Evolutionary conservation across 2,888 invertebrate species (phyloP), one percentile per base, ranked within the genome.

Genomic region (Spisula subtruncata): DNA sequence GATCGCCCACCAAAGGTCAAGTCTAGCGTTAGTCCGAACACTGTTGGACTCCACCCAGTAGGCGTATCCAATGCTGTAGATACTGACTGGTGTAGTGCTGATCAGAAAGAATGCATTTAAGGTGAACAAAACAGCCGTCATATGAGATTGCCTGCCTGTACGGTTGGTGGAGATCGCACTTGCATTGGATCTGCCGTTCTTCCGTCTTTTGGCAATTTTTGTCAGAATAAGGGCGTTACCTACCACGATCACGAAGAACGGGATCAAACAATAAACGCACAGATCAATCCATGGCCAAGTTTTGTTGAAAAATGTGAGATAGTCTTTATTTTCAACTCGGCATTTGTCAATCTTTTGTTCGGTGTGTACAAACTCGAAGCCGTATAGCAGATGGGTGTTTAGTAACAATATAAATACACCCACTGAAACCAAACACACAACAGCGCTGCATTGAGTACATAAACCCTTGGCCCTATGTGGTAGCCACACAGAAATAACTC

Each of bases 211-310:
- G 5, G 93, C 35, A 8, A 95, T 93, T 89, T 93, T 94, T 8
- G 92, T 82, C 10, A 95, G 87, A 80, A 96, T 96, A 60, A 93
- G 91, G 10, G 91, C 56, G 90, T 96, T 96, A 16, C 94, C 95
- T 29, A 93, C 81, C 16, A 95, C 85, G 48, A 96, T 91, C n/a
- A 95, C 86, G 29, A 90, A 16, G 35, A 94, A 94, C 0, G 96
- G 96, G 16, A 96, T 81, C 14, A 94, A 82, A 83, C 93, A 94
- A 89, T 93, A 95, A 10, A 93, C 89, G 66, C 92, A 90, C 16
- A 95, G 89, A 91, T 96, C 96, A 41, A 96, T 93, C 94, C 95
- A 95, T 16, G 95, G 94, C 95, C 96, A 96, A n/a, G 92, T 83
- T 5, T 90, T 41, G 18, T 35, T 41, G 41, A 88, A 85, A 85